Conservation (phyloP, 2,888 invertebrate species). For the Lithophane leautieri region DNA sequence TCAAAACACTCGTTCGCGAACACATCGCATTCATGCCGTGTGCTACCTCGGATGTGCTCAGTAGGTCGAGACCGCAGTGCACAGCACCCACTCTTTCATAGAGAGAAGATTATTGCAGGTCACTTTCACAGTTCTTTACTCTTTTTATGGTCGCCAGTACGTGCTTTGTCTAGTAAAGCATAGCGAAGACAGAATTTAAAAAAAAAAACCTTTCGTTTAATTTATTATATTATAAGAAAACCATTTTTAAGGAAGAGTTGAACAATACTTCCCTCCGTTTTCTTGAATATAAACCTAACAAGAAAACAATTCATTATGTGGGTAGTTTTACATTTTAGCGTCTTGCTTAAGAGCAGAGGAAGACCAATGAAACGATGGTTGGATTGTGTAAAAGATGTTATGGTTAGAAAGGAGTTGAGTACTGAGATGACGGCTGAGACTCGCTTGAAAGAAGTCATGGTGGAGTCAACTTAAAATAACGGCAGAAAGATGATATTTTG, state of each 20-base stretch:
- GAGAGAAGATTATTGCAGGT: neutral
- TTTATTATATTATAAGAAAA: neutral
- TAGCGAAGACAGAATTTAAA: neutral
- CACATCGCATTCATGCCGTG: too few relatives aligned
- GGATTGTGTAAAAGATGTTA: neutral
- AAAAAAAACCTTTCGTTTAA: neutral
- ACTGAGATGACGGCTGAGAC: neutral
- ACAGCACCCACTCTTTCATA: neutral
- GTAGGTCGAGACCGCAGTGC: too few relatives aligned
- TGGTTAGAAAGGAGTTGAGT: neutral
- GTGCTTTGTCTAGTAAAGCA: neutral
- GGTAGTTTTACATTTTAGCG: neutral
- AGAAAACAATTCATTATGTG: neutral
- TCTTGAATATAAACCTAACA: neutral
- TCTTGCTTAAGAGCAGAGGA: neutral
- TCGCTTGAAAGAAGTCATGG: neutral
- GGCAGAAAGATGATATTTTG: neutral
- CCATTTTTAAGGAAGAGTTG: neutral
- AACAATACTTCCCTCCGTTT: neutral
- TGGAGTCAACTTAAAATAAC: neutral
- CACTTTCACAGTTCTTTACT: neutral
- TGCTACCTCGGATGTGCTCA: too few relatives aligned
- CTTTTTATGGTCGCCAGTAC: neutral
- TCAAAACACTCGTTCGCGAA: too few relatives aligned
- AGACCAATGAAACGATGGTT: neutral